phyloP scores from a whole-genome alignment of 2,113 vertebrate species.

The Dryoscopus gambensis region DNA sequence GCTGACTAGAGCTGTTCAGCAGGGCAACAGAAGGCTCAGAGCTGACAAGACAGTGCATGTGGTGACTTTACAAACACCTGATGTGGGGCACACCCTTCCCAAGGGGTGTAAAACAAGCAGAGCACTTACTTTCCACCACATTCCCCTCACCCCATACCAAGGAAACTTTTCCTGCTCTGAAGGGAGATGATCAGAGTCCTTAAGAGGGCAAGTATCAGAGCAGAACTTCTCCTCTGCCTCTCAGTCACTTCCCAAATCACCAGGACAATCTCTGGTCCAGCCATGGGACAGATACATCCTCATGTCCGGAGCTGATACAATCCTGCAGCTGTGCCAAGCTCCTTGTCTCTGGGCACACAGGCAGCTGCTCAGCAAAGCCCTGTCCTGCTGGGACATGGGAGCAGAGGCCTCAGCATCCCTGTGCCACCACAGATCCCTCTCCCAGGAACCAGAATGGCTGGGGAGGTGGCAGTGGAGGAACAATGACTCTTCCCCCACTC shows the following conservation, averaged over 20 bases:
- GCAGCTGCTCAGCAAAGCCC: background rate
- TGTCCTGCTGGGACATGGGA: background rate
- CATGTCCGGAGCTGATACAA: background rate
- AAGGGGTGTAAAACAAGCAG: background rate
- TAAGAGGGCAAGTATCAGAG: background rate
- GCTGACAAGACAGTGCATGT: background rate
- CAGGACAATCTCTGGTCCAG: background rate
- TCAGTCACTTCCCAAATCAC: background rate
- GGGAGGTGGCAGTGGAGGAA: background rate
- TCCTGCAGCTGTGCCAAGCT: background rate
- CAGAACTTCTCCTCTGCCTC: background rate
- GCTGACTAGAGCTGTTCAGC: background rate
- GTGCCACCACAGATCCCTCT: background rate
- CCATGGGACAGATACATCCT: background rate
- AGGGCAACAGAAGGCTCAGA: background rate
- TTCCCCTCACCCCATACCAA: fast-evolving
- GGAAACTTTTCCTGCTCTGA: background rate
- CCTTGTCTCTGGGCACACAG: background rate
- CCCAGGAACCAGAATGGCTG: background rate
- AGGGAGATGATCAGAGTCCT: background rate
- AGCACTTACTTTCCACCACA: background rate
- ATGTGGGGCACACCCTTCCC: background rate
- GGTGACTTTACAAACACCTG: background rate
- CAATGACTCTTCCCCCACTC: fast-evolving
- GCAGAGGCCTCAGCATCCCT: background rate